phyloP scores from a whole-genome alignment of 92 coral and sea anemone genomes.

The Phenganax subtilis region DNA sequence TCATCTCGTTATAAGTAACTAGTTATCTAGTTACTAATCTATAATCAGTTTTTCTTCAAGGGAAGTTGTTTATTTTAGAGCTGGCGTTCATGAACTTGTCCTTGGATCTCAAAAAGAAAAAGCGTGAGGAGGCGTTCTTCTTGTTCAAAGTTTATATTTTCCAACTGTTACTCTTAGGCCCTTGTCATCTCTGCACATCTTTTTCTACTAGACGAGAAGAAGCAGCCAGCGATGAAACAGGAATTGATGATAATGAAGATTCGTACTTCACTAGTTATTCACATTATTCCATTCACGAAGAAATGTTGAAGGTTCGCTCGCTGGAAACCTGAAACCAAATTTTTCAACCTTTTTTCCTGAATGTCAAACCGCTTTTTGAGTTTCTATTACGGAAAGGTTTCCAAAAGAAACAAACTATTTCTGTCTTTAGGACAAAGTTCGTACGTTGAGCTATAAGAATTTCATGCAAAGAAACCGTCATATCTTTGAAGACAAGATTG shows the following conservation, averaged over 20 bases:
- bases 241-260: conserved; percentile 56
- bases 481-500: conserved; percentile 81
- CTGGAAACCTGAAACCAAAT: neutral
- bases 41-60: neutral
- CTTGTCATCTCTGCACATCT: neutral
- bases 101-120: conserved; percentile 45
- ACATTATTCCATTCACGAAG: conserved; percentile 90
- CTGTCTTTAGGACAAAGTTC: conserved; percentile 65
- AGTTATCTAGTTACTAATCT: neutral
- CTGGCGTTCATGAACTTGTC: conserved; percentile 53
- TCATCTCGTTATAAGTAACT: too few species aligned
- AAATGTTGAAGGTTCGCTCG: conserved; percentile 81
- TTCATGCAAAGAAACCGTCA: conserved; percentile 71
- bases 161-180: neutral
- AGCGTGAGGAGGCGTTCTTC: conserved; percentile 4
- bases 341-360: neutral
- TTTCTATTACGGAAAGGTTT: neutral
- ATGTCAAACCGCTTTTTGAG: neutral
- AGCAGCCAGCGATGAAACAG: conserved; percentile 1
- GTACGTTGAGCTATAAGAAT: conserved; percentile 86
- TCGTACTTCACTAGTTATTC: conserved; percentile 87
- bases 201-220: neutral
- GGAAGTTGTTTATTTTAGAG: conserved; percentile 31
- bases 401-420: neutral
- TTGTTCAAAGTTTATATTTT: neutral